phyloP scores from a whole-genome alignment of 1,140 invertebrate genomes.

The Zaprionus tsacasi region DNA sequence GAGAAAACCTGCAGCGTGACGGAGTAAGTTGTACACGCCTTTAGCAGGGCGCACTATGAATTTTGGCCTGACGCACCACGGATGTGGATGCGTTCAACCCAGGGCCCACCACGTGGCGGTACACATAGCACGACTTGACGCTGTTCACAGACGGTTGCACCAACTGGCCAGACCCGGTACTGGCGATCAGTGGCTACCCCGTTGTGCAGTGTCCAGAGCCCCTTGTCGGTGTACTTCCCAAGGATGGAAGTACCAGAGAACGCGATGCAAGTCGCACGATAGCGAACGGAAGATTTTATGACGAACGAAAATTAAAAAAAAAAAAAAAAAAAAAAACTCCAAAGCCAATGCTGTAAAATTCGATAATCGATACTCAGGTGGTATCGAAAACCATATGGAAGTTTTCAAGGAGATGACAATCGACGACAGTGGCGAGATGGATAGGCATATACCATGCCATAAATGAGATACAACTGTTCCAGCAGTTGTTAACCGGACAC shows the following conservation, averaged over 20 bases:
- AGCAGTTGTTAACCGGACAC: constrained; percentile 67
- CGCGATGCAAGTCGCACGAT: constrained; percentile 27
- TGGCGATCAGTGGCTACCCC: constrained; percentile 84
- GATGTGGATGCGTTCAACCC: constrained; percentile 75
- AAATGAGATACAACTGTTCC: constrained; percentile 46
- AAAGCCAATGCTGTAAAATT: constrained; percentile 26
- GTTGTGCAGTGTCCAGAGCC: constrained; percentile 84
- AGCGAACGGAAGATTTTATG: constrained; percentile 25
- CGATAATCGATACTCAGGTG: not conserved
- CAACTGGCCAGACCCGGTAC: constrained; percentile 83
- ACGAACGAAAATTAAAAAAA: constrained; percentile 25
- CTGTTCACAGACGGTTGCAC: constrained; percentile 84
- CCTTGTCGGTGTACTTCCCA: constrained; percentile 51
- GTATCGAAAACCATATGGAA: constrained; percentile 7
- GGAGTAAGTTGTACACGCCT: constrained; percentile 41
- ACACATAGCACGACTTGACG: constrained; percentile 83
- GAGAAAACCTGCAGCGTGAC: constrained; percentile 79
- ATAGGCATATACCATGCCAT: not conserved
- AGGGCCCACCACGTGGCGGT: constrained; percentile 84
- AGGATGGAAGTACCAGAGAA: constrained; percentile 19
- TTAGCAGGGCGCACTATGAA: constrained; percentile 83
- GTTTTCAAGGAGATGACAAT: not conserved
- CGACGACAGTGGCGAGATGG: constrained; percentile 19
- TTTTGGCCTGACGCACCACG: constrained; percentile 79
- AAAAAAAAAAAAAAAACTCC: constrained; percentile 23